Base-by-base conservation (phyloP, 2,888 invertebrate species). In the Cremastinae sp. region DNA sequence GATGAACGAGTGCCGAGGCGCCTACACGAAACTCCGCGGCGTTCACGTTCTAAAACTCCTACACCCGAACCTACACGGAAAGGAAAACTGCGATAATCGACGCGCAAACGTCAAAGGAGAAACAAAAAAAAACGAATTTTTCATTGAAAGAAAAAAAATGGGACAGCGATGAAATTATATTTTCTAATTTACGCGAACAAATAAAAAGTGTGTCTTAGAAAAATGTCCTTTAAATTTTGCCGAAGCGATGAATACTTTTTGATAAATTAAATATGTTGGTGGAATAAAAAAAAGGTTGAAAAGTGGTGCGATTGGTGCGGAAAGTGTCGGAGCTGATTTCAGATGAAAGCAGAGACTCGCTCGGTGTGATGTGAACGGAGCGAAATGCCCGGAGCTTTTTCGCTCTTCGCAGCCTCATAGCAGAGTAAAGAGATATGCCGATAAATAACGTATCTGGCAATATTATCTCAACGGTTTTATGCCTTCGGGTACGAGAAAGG, bases 361-460 rank as follows among this genome's bases (percentile, higher is more conserved):
- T 16, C 51, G 4, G 47, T 10, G n/a, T 2, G 69, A 72, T 38
- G 59, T 71, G 74, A 70, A 73, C 75, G 72, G 73, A 51, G 36
- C 65, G 14, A 45, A 61, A 66, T 66, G 66, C 78, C 69, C 59
- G 49, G 70, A 73, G 78, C 64, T 58, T 66, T 75, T 47, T 66
- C 41, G 53, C 41, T 73, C 69, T 41, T 51, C 68, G 78, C 59
- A 69, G 66, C 59, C 72, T 64, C 64, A 71, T 78, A 70, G 73
- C 75, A 78, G 77, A 75, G 79, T 74, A 53, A 65, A 82, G 78
- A 83, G 82, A 85, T 85, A 86, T 80, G 45, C 62, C 82, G 82
- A 86, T 86, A 85, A 86, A 86, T 86, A 86, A 86, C 83, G 81
- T 84, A 86, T 86, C 85, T 81, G 82, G 85, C 84, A 86, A 86